Base-by-base conservation (phyloP, 2,797 vertebrate genomes). In the Scyliorhinus canicula region DNA sequence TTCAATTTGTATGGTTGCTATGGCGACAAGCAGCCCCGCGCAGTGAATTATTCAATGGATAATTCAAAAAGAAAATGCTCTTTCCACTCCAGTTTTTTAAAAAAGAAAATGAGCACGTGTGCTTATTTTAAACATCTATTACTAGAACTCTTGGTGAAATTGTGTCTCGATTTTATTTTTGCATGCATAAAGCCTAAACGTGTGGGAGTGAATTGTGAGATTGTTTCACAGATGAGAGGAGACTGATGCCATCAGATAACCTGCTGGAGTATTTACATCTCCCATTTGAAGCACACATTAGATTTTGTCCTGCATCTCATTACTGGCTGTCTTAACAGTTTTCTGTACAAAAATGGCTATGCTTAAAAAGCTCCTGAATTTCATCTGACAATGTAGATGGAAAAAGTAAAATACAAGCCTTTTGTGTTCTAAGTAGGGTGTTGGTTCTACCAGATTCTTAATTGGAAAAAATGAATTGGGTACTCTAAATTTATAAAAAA, bases 1-100 rank as follows among this genome's bases (percentile, higher is more conserved):
- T 91, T 57, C 88, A 65, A n/a, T 57, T 63, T 65, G 88, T 65
- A 26, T 65, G n/a, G 88, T 91, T 91, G 60, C 60, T 65, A 65
- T 91, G 60, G 88, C 63, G 57, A 91, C 57, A 91, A 63, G 40
- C 60, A 65, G 57, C 57, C 57, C 88, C 57, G 63, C 16, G 57
- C 21, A 63, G 88, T 91, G 88, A 91, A 63, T n/a, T 65, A 40
- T 65, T 65, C 57, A 44, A 35, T 40, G 60, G 8, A 60, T 63
- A 91, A 65, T 91, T 91, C 40, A 47, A 82, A 82, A 16, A 11
- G 8, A 26, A 28, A 44, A 4, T 91, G 88, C 88, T 65, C 63
- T 65, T 91, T 40, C 55, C 86, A 60, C 35, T 57, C 24, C 26
- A 4, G 1, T 35, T 69, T 31, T 57, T 35, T 4, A 63, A 90